A percentile compares a stretch with the other conserved stretches of the same genome.
Conservation (phyloP, 2,888 invertebrate genomes). For the Heteropelma amictum region DNA sequence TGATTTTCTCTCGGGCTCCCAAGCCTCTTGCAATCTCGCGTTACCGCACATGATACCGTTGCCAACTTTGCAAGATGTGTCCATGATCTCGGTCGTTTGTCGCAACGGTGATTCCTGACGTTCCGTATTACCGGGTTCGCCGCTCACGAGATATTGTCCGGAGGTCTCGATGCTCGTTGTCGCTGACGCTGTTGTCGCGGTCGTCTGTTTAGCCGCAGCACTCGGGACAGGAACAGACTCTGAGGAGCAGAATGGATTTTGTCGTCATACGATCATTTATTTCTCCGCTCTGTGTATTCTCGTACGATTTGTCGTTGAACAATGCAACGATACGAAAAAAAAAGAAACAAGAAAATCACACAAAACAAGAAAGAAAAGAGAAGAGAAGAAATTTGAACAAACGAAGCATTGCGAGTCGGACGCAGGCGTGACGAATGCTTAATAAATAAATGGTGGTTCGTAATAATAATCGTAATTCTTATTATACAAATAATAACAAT, state of each 20-base stretch:
- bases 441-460: too few relatives aligned
- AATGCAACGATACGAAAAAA: too few relatives aligned
- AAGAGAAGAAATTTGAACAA: too few relatives aligned
- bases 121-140: conserved; percentile 66
- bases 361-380: too few relatives aligned
- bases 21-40: conserved; percentile 75
- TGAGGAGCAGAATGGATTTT: conserved; percentile 28
- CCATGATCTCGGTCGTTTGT: conserved; percentile 60
- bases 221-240: conserved; percentile 62
- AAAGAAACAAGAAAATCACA: too few relatives aligned
- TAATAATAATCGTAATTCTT: too few relatives aligned
- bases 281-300: too few relatives aligned
- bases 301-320: too few relatives aligned
- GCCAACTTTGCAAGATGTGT: conserved; percentile 69
- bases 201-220: conserved; percentile 56
- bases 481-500: too few relatives aligned
- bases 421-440: too few relatives aligned
- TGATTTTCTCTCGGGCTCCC: conserved; percentile 74
- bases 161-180: conserved; percentile 62
- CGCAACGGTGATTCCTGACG: conserved; percentile 66
- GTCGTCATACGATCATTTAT: too few relatives aligned
- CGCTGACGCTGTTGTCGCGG: conserved; percentile 19
- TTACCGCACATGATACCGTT: conserved; percentile 75
- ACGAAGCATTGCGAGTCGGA: too few relatives aligned
- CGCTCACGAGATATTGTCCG: conserved; percentile 67